Base-by-base conservation (phyloP, 1,140 invertebrate genomes). In the Heliconius melpomene region DNA sequence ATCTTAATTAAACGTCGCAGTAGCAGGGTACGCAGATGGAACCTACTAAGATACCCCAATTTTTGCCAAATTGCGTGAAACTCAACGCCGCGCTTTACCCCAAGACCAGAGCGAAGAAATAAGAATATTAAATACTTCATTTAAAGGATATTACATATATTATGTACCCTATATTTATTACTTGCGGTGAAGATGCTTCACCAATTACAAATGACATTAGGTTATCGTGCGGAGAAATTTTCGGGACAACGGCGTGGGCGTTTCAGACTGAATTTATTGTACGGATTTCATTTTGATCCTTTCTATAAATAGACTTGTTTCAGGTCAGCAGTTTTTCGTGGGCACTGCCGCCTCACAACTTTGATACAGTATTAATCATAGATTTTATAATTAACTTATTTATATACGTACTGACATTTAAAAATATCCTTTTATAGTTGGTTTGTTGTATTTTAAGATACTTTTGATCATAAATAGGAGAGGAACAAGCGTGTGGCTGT, bases 321-420 rank as follows among this genome's bases (percentile, higher is more conserved):
- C 66, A 77, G 75, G 75, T 77, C 75, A 77, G 36, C 72, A n/a
- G 76, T 72, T 77, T 77, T 82, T 82, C 77, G 77, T 74, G 26
- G 60, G n/a, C n/a, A 66, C 60, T 66, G 60, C 26, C 60, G 60
- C 60, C 60, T 66, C 23, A 1, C 60, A 66, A 29, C 11, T 66
- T 29, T 29, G 60, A 66, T 66, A 66, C 26, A 0, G 29, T 66
- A 26, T 66, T 66, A 66, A 66, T 66, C 60, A 66, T 66, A 66
- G 60, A 66, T 26, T 29, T 29, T 66, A 29, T 26, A 29, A 66
- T 66, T 66, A 23, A 66, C 60, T 23, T 66, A 16, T 66, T 13
- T 29, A 66, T 66, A 66, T 66, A 26, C 13, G 23, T 66, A 7
- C 16, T 66, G 60, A 66, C 60, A 66, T 29, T 66, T 66, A 26